A percentile compares a stretch with the other conserved stretches of the same genome.
phyloP scores from a whole-genome alignment of 2,797 vertebrate genomes.

The Staurois parvus region DNA sequence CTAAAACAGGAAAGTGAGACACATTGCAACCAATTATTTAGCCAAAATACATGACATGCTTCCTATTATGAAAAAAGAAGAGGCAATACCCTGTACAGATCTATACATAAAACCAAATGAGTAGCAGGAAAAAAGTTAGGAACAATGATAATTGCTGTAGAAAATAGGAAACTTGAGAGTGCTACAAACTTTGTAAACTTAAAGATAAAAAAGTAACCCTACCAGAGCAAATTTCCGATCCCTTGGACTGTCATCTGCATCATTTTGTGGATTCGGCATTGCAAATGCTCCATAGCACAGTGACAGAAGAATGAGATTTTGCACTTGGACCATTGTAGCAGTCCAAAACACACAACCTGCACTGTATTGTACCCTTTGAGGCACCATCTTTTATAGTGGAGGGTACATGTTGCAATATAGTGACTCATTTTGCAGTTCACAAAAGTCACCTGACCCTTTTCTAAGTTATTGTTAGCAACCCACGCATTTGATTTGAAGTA shows the following conservation, averaged over 20 bases:
- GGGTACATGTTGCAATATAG: constrained; percentile 35
- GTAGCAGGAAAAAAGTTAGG: too few relatives aligned
- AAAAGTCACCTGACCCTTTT: neutral
- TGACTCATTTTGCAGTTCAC: constrained; percentile 4
- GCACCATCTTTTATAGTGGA: constrained; percentile 14
- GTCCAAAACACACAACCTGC: neutral
- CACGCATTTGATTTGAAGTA: neutral
- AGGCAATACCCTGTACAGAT: too few relatives aligned
- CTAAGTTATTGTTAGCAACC: too few relatives aligned
- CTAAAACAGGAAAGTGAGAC: too few relatives aligned
- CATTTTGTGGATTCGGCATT: neutral
- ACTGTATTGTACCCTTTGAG: neutral
- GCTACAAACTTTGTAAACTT: too few relatives aligned
- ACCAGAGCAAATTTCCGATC: constrained; percentile 37
- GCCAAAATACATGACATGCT: too few relatives aligned
- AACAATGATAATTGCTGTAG: too few relatives aligned
- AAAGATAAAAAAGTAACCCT: neutral
- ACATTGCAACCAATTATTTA: too few relatives aligned
- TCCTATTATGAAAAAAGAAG: too few relatives aligned
- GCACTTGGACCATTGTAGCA: constrained; percentile 24
- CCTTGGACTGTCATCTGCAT: neutral
- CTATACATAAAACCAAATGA: too few relatives aligned
- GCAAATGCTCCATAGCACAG: constrained; percentile 16
- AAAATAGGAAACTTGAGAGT: too few relatives aligned
- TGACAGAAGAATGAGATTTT: neutral